A percentile compares a stretch with the other conserved stretches of the same genome.
Evolutionary conservation across 2,113 vertebrate genomes (phyloP).

Genomic region (Callaeas wilsoni): DNA sequence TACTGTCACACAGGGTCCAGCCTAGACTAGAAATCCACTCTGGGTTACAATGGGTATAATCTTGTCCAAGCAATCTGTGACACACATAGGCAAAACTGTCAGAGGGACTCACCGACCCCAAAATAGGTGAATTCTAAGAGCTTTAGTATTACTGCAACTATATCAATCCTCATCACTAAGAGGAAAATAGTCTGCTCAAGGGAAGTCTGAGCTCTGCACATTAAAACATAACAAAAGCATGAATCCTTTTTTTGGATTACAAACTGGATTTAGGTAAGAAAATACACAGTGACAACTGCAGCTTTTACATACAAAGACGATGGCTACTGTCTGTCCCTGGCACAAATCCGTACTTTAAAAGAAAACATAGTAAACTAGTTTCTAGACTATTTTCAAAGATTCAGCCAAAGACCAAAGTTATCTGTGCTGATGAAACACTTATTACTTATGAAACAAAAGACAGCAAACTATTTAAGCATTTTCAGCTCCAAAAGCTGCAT

Average conservation of each 20-base stretch:
- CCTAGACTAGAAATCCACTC: not conserved
- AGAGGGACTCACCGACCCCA: rapidly evolving
- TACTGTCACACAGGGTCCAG: not conserved
- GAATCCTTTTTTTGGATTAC: not conserved
- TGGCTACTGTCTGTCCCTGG: not conserved
- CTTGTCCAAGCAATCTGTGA: not conserved
- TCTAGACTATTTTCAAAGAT: not conserved
- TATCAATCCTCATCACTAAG: not conserved
- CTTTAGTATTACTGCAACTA: not conserved
- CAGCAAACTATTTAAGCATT: not conserved
- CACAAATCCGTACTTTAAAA: not conserved
- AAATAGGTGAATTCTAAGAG: not conserved
- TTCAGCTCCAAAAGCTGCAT: not conserved
- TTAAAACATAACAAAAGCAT: not conserved
- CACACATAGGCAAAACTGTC: not conserved
- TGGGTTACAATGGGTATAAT: not conserved
- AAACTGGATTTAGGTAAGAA: not conserved
- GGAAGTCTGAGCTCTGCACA: not conserved
- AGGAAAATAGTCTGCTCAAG: not conserved
- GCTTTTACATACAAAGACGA: not conserved
- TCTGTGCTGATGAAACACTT: not conserved
- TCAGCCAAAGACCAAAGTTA: not conserved
- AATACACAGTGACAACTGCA: not conserved
- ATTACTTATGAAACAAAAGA: not conserved
- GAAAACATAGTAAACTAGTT: not conserved